These are phyloP conservation scores for Synergus itoensis DNA, from an alignment of 2,888 invertebrate species.

Conservation along the genomic window DNA sequence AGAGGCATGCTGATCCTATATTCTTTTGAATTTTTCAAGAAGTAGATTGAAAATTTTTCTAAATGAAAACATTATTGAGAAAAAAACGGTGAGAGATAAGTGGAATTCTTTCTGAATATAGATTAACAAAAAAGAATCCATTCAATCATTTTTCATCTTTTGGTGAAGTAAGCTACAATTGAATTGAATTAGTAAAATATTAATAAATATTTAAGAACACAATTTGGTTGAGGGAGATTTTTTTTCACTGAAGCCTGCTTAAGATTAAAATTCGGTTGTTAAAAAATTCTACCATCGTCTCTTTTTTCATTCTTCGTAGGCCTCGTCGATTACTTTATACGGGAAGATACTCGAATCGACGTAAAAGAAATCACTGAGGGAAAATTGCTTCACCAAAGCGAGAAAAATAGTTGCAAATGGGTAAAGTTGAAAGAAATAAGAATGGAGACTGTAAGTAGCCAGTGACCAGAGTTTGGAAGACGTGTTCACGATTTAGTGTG, in stretches of 20 bases:
- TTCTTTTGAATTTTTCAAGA: slow-evolving; percentile 14
- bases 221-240: neutral
- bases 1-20: slow-evolving; percentile 15
- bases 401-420: slow-evolving; percentile 55
- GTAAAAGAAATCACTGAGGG: slow-evolving; percentile 24
- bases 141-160: too few relatives aligned
- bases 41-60: slow-evolving; percentile 45
- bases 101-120: neutral
- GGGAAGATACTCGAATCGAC: slow-evolving; percentile 7
- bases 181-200: too few relatives aligned
- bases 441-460: slow-evolving; percentile 53
- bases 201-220: neutral
- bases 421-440: slow-evolving; percentile 52
- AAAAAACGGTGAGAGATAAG: neutral
- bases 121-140: too few relatives aligned
- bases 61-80: neutral
- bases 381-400: slow-evolving; percentile 42
- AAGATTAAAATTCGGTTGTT: neutral
- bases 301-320: slow-evolving; percentile 12
- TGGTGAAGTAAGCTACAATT: too few relatives aligned
- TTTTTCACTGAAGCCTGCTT: neutral
- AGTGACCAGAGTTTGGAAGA: slow-evolving; percentile 50
- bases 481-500: slow-evolving; percentile 51
- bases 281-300: slow-evolving; percentile 11
- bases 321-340: slow-evolving; percentile 31